Evolutionary conservation across 1,140 invertebrate species (phyloP).

Genomic region (Bombus ignitus): DNA sequence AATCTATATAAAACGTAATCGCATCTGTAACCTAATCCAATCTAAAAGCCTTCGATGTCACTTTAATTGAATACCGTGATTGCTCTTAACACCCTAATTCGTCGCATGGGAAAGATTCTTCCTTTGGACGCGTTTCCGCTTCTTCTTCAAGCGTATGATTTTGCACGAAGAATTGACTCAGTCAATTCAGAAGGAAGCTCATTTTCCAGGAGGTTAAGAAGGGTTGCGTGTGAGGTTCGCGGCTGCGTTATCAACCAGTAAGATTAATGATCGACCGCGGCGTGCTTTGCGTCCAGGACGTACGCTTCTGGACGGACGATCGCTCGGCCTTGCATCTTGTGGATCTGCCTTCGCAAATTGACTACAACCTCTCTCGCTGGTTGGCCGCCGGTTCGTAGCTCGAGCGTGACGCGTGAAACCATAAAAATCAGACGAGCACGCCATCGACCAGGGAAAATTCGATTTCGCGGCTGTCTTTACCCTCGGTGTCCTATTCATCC

Average conservation of each 20-base stretch:
- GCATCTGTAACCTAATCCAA: no score
- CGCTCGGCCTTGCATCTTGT: conserved; percentile 53
- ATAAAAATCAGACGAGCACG: conserved; percentile 37
- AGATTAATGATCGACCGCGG: conserved; percentile 58
- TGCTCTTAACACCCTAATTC: no score
- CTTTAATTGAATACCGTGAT: no score
- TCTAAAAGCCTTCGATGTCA: no score
- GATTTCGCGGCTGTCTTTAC: not conserved
- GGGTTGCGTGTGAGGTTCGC: conserved; percentile 33
- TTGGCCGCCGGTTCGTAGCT: conserved; percentile 9
- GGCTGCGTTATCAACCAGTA: conserved; percentile 24
- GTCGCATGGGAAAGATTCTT: no score
- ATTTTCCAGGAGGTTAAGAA: conserved; percentile 32
- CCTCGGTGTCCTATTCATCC: not conserved
- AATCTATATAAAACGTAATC: no score
- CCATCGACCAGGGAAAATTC: not conserved
- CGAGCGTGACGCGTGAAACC: conserved; percentile 37
- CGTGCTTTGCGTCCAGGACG: conserved; percentile 2
- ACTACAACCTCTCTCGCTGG: conserved; percentile 41
- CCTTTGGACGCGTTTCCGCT: not conserved
- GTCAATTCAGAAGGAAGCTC: conserved; percentile 2
- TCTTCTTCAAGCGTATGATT: not conserved
- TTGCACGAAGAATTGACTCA: not conserved
- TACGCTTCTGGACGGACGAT: conserved; percentile 18
- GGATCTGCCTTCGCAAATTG: conserved; percentile 57